Percentiles rank a stretch among this genome's conserved stretches.
phyloP scores from a whole-genome alignment of 2,888 invertebrate genomes.

The Smittia aterrima region DNA sequence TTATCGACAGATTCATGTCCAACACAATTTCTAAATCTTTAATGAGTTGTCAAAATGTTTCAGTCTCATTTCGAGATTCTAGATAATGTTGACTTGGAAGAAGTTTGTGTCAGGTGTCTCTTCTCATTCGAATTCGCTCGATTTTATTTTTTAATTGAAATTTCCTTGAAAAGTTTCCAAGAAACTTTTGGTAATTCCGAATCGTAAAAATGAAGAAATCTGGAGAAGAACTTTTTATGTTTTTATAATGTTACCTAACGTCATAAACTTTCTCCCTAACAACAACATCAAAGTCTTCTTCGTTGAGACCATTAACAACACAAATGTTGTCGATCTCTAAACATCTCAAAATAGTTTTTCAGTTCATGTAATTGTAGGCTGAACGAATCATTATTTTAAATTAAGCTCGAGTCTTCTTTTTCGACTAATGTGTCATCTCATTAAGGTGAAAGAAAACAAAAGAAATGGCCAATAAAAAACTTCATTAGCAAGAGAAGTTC shows the following conservation, averaged over 20 bases:
- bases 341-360: background rate
- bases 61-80: background rate
- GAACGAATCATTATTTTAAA: background rate
- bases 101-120: background rate
- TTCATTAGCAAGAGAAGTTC: background rate
- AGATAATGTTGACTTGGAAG: background rate
- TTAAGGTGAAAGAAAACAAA: conserved; percentile 7
- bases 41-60: conserved; percentile 42
- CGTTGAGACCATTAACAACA: too few species aligned
- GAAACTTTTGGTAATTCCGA: too few species aligned
- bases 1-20: conserved; percentile 30
- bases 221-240: too few species aligned
- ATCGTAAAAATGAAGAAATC: too few species aligned
- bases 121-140: too few species aligned
- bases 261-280: too few species aligned
- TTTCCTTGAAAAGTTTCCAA: too few species aligned
- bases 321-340: too few species aligned
- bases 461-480: background rate
- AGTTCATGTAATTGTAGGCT: background rate
- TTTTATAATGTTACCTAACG: too few species aligned
- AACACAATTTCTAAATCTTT: conserved; percentile 34
- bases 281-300: too few species aligned
- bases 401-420: background rate
- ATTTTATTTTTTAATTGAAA: too few species aligned
- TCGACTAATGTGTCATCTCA: conserved; percentile 32